These are phyloP conservation scores for Dryocosmus kuriphilus DNA, from an alignment of 2,888 invertebrate genomes.

Conservation along the genomic window DNA sequence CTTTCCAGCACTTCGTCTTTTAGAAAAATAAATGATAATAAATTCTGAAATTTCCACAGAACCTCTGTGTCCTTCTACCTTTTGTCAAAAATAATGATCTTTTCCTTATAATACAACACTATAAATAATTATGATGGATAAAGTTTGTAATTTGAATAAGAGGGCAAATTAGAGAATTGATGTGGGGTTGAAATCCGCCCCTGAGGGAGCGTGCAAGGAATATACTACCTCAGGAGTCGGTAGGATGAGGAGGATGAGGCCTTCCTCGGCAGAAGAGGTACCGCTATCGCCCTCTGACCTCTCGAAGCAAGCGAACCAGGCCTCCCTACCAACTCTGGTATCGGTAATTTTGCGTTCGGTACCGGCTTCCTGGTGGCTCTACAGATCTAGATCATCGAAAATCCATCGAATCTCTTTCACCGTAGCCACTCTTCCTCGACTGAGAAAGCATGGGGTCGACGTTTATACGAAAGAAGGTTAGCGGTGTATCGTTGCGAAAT, in stretches of 20 bases:
- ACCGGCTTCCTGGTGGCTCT: conserved; percentile 70
- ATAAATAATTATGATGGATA: no score
- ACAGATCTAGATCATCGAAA: conserved; percentile 72
- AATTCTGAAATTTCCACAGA: no score
- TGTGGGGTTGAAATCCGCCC: conserved; percentile 37
- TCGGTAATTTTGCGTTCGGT: conserved; percentile 72
- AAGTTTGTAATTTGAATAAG: background rate
- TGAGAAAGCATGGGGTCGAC: conserved; percentile 23
- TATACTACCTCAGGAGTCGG: conserved; percentile 55
- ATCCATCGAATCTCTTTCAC: conserved; percentile 51
- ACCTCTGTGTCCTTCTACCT: no score
- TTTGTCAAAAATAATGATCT: no score
- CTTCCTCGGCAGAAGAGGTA: conserved; percentile 69
- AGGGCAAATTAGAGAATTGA: background rate
- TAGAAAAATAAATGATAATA: no score
- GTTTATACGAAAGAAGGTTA: conserved; percentile 17
- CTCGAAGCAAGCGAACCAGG: conserved; percentile 69
- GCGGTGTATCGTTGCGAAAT: conserved; percentile 37
- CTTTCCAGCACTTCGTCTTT: no score
- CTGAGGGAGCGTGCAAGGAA: conserved; percentile 51
- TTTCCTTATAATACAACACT: no score
- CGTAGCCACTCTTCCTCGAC: conserved; percentile 17
- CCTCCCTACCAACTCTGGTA: conserved; percentile 65
- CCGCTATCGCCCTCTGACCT: conserved; percentile 77
- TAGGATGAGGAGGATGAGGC: conserved; percentile 55